These are phyloP conservation scores for Procapra przewalskii DNA, from an alignment of 2,113 vertebrate genomes.

Conservation along the genomic window DNA sequence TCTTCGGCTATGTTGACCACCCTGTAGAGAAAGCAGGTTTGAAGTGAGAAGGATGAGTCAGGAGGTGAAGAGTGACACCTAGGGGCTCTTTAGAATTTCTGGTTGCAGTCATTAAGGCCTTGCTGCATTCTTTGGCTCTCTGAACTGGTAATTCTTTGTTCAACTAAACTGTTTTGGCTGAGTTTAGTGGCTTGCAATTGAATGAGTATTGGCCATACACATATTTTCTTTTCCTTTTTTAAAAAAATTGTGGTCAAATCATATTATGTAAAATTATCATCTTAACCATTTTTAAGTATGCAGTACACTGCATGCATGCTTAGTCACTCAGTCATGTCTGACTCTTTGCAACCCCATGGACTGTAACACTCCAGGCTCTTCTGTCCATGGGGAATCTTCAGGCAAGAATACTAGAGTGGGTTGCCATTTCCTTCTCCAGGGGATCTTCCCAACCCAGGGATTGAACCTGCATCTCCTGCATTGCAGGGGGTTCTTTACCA, in stretches of 20 bases:
- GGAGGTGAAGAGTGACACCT: not conserved
- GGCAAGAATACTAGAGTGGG: not conserved
- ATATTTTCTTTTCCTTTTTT: not conserved
- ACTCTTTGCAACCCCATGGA: not conserved
- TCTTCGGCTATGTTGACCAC: not conserved
- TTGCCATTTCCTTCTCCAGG: not conserved
- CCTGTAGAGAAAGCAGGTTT: not conserved
- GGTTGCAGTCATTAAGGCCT: not conserved
- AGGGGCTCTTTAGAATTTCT: not conserved
- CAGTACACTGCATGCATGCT: accelerated
- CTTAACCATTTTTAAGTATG: not conserved
- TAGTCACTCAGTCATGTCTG: not conserved
- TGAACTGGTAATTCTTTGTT: not conserved
- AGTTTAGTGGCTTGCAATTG: not conserved
- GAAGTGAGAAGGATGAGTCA: not conserved
- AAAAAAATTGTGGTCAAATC: not conserved
- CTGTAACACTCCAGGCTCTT: not conserved
- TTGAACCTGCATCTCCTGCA: not conserved
- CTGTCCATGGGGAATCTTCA: not conserved
- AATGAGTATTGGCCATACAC: not conserved
- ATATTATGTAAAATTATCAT: not conserved
- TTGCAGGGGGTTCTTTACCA: not conserved
- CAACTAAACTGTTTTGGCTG: not conserved
- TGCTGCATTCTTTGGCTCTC: not conserved
- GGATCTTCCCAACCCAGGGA: not conserved